These are phyloP conservation scores for Cephalotes varians DNA, from an alignment of 2,888 invertebrate species.

Conservation along the genomic window DNA sequence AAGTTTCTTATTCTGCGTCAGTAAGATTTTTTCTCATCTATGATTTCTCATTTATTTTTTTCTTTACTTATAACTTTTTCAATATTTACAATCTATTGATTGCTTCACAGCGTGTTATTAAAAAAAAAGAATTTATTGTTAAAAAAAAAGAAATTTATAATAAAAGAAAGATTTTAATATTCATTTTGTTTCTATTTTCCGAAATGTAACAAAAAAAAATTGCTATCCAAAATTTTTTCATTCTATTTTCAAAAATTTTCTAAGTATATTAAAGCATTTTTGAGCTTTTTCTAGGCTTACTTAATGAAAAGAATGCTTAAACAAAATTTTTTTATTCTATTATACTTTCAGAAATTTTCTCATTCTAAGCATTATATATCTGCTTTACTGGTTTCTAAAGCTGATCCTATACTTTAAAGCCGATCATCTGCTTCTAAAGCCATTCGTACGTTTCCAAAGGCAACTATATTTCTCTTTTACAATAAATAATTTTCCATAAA, in stretches of 20 bases:
- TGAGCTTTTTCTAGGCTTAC: no score
- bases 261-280: no score
- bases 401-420: conserved; percentile 15
- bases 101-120: background rate
- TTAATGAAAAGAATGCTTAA: no score
- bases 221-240: background rate
- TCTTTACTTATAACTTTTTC: background rate
- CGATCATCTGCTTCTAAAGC: conserved; percentile 8
- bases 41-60: background rate
- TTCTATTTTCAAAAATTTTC: background rate
- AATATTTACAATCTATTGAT: background rate
- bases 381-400: background rate
- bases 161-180: background rate
- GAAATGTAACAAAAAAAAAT: background rate
- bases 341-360: background rate
- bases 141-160: background rate
- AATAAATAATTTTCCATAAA: background rate
- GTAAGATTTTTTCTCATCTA: background rate
- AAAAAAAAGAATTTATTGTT: background rate
- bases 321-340: background rate
- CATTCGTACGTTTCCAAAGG: background rate
- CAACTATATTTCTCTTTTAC: background rate
- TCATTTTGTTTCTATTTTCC: background rate
- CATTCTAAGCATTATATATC: background rate
- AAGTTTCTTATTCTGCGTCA: background rate